Evolutionary conservation across 2,797 vertebrate species (phyloP), one percentile per base, ranked within the genome.

Genomic region (Enteromius thamalakanensis): DNA sequence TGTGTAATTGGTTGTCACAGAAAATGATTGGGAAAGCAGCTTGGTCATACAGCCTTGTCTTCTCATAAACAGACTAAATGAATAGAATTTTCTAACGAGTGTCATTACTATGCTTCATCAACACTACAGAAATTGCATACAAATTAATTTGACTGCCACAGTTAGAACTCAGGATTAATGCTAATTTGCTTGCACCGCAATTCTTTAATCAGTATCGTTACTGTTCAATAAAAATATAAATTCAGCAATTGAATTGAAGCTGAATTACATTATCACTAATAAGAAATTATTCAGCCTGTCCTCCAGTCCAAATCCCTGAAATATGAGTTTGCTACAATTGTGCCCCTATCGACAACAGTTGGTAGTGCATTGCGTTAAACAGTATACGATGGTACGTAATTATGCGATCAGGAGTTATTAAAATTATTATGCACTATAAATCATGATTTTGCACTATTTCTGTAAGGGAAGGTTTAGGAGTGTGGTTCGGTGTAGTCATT

Each of bases 1-100:
- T 76, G 72, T 77, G 75, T 62, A 42, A 77, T 45, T 77, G 40
- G 37, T 21, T 77, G 37, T 62, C 55, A 62, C 55, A 45, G 23
- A 19, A 55, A 76, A 23, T 58, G 34, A 58, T 40, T 12, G 11
- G 26, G 15, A 76, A 62, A 40, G 37, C 42, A 76, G 37, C 23
- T 29, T 45, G 55, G 34, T 19, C 55, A 45, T 11, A 6, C 53
- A 76, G 26, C 4, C 55, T 6, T 45, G n/a, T 76, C 75, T 60
- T n/a, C 9, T 62, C 19, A 62, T 62, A 45, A 62, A 77, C 40
- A 29, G 14, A 15, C 26, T 45, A 26, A 45, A 76, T 62, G 2
- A 77, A 62, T 11, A 76, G 15, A 11, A 62, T 62, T 77, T 21
- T 45, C 21, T 26, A 62, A 37, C n/a, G 19, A 45, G 23, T 40